Evolutionary conservation across 2,113 vertebrate species (phyloP), one percentile per base, ranked within the genome.

Genomic region (Aphelocoma coerulescens): DNA sequence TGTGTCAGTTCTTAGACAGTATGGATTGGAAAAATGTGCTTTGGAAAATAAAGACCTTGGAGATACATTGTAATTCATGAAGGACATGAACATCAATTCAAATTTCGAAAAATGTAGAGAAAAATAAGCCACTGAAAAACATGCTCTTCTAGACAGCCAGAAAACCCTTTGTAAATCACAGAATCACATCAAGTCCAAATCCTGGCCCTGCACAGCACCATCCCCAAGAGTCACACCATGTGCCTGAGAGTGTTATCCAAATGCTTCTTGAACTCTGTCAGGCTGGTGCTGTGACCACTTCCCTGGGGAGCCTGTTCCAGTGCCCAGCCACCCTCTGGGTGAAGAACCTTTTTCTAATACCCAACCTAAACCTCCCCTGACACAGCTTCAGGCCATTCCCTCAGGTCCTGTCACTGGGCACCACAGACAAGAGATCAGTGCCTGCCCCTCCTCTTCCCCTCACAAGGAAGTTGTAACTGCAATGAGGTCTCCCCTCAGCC

Each of bases 341-440:
- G 13, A 51, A 21, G 9, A 85, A 26, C 5, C 5, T 51, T 51
- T 66, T 5, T 2, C 30, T 15, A 4, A 13, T 49, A 20, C 0
- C 20, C 6, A 30, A 9, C 19, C 6, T 15, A 13, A 66, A 49
- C 19, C 16, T 75, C 4, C 35, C 19, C 10, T 57, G 16, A 49
- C 8, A 41, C 19, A 75, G 0, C 2, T 1, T 43, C 0, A 48
- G 59, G 14, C 18, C 28, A 16, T 57, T 65, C 12, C 19, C 12
- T 85, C 0, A 0, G 22, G 22, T 43, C 24, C 57, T 72, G 67
- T 13, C 79, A 10, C 10, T 52, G 41, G 5, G 14, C 49, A 57
- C 7, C 21, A 33, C 9, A 74, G 19, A 33, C 2, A 3, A 55
- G 14, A 55, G 7, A 33, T 65, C 69, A 65, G n/a, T n/a, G n/a